These are phyloP conservation scores for Porites lutea DNA, from an alignment of 64 coral and sea anemone genomes.

Conservation along the genomic window DNA sequence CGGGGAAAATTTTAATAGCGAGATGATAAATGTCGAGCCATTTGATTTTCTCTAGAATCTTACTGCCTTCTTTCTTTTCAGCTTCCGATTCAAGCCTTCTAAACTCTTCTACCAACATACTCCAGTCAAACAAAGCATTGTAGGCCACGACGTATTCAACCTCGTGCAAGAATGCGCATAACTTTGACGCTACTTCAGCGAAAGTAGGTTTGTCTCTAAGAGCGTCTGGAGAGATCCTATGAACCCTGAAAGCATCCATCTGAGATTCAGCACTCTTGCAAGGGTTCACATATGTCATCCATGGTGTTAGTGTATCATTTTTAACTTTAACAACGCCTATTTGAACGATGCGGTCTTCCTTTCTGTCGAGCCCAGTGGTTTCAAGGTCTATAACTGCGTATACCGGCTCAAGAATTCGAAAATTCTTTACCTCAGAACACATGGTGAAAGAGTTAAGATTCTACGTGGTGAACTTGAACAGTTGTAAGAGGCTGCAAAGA, in stretches of 20 bases:
- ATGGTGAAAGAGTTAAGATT: background rate
- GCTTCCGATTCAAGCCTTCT: background rate
- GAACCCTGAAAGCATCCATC: background rate
- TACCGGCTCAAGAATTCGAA: background rate
- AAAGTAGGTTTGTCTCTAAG: background rate
- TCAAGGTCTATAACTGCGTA: background rate
- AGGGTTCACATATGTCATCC: background rate
- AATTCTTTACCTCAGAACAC: background rate
- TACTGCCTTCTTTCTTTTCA: background rate
- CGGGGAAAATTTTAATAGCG: background rate
- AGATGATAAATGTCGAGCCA: background rate
- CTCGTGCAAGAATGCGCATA: background rate
- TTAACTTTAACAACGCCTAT: background rate
- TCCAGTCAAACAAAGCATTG: background rate
- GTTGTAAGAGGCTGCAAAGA: no score
- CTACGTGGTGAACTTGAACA: no score
- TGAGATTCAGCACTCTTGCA: background rate
- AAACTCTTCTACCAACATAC: background rate
- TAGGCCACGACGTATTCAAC: background rate
- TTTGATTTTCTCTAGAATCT: background rate
- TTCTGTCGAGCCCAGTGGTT: background rate
- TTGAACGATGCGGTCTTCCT: conserved; percentile 1
- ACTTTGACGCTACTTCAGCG: background rate
- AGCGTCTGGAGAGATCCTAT: background rate
- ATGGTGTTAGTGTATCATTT: background rate